Conservation (phyloP, 2,888 invertebrate genomes). For the Cheilosia variabilis region DNA sequence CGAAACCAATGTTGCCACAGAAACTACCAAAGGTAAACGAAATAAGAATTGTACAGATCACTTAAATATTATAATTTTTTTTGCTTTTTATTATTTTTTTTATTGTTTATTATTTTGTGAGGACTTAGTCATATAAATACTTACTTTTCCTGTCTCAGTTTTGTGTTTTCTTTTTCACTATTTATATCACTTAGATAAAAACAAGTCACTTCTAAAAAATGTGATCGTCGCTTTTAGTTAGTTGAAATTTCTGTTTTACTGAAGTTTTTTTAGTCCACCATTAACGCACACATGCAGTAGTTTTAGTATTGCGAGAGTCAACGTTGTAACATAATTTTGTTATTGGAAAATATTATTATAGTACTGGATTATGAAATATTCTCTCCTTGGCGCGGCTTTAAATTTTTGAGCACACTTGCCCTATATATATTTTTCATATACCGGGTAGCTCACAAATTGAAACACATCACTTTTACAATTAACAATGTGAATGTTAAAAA, state of each 20-base stretch:
- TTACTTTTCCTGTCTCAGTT: slow-evolving; percentile 15
- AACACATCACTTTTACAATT: too few species aligned
- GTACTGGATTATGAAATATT: too few species aligned
- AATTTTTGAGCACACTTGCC: too few species aligned
- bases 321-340: too few species aligned
- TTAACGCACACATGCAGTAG: slow-evolving; percentile 30
- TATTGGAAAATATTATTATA: too few species aligned
- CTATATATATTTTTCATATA: too few species aligned
- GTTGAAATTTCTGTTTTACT: slow-evolving; percentile 46
- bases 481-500: too few species aligned
- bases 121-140: slow-evolving; percentile 16
- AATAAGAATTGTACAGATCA: slow-evolving; percentile 5
- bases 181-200: background rate
- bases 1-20: slow-evolving; percentile 83
- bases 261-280: background rate
- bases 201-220: background rate
- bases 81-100: slow-evolving; percentile 22
- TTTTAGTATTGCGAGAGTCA: slow-evolving; percentile 3
- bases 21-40: slow-evolving; percentile 83
- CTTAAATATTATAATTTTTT: slow-evolving; percentile 48
- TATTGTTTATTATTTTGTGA: slow-evolving; percentile 19
- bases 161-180: slow-evolving; percentile 8
- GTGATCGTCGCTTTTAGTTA: slow-evolving; percentile 17
- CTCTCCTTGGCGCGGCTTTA: too few species aligned
- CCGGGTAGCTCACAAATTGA: too few species aligned